Evolutionary conservation across 2,797 vertebrate species (phyloP), one percentile per base, ranked within the genome.

Genomic region (Cygnus olor): DNA sequence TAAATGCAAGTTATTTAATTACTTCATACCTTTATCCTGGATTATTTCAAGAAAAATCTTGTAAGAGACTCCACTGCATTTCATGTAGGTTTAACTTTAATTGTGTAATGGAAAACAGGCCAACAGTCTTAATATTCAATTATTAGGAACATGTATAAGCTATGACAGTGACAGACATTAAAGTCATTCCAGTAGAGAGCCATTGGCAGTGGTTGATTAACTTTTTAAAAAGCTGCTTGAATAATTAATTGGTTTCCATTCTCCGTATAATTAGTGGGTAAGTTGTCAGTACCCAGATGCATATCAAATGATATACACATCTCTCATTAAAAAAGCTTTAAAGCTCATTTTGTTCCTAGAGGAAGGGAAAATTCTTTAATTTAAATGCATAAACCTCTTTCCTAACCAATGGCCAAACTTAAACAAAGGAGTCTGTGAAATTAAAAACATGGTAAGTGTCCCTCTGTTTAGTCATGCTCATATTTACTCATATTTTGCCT

Each of bases 171-270:
- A 88, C 30, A 85, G 80, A 86, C 72, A 88, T 44, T 85, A 72
- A 95, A 85, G 54, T 61, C 28, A 36, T 64, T 58, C 42, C 61
- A 85, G 38, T 54, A 83, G 57, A 92, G 25, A 51, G 24, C 54
- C 54, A 93, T 25, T 76, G 91, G 66, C 80, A 73, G 38, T 61
- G 32, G 65, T 53, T 95, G 88, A 93, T 88, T 81, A 93, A 94
- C 44, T 88, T 70, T 77, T 71, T 24, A 68, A 93, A 96, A 93
- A 89, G 19, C 30, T 83, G 16, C 13, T 90, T 85, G 51, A 94
- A 90, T 91, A 91, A 93, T 71, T 91, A 94, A 96, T 93, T 91
- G 36, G 32, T 90, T 88, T 87, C 11, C 22, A 47, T 92, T 89
- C 54, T 80, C 32, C 16, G 15, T 45, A 58, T 69, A 94, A 88